Conservation (phyloP, 2,888 invertebrate genomes). For the Dusona sp. region DNA sequence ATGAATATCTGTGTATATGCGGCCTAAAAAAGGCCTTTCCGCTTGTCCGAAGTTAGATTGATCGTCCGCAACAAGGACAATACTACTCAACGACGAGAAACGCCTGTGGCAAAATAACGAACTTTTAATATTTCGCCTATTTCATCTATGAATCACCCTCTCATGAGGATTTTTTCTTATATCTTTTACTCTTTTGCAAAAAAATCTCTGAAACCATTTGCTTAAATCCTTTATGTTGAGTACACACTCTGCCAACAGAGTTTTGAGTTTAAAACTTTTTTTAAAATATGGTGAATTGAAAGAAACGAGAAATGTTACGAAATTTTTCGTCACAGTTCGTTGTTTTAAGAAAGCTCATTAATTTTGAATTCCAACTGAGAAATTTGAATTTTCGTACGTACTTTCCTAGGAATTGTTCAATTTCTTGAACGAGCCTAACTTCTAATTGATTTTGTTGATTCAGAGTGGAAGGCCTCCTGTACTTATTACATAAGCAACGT, state of each 20-base stretch:
- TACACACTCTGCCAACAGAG: neutral
- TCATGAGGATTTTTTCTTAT: neutral
- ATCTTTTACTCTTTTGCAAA: neutral
- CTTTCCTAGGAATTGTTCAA: neutral
- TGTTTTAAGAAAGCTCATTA: too few species aligned
- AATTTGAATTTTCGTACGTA: neutral
- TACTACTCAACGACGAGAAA: neutral
- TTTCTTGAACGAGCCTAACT: neutral
- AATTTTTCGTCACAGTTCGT: too few species aligned
- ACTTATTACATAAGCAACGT: constrained; percentile 4
- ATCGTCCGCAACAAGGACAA: constrained; percentile 7
- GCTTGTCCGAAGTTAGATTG: neutral
- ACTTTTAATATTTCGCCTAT: neutral
- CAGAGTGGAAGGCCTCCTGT: neutral
- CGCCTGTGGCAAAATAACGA: neutral
- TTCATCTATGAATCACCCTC: neutral
- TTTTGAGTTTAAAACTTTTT: too few species aligned
- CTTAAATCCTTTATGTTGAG: neutral
- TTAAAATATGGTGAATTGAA: too few species aligned
- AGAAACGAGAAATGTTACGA: too few species aligned
- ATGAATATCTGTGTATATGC: constrained; percentile 4
- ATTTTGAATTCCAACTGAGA: neutral
- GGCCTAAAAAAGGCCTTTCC: constrained; percentile 8
- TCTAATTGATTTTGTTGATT: neutral
- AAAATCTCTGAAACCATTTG: neutral